Evolutionary conservation across 2,113 vertebrate species (phyloP).

Genomic region (Zosterops borbonicus): DNA sequence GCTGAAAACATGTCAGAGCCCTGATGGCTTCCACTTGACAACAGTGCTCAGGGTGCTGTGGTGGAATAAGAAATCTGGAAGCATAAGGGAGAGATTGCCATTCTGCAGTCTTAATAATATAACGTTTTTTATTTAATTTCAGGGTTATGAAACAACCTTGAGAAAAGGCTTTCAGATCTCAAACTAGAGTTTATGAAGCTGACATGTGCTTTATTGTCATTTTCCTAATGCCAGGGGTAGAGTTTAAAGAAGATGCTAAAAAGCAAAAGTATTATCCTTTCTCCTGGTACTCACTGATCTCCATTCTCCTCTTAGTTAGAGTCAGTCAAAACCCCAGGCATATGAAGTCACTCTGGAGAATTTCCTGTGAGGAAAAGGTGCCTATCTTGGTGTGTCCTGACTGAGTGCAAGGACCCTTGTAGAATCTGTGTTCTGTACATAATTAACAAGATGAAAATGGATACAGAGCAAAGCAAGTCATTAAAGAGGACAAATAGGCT

Average conservation of each 20-base stretch:
- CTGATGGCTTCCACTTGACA: neutral
- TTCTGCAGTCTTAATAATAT: neutral
- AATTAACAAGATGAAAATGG: neutral
- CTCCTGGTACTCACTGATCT: neutral
- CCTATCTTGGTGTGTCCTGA: neutral
- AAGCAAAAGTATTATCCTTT: neutral
- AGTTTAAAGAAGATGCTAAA: neutral
- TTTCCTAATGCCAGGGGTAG: neutral
- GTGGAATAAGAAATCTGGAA: neutral
- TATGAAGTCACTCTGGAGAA: neutral
- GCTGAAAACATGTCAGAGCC: neutral
- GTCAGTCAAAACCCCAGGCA: neutral
- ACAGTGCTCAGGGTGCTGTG: neutral
- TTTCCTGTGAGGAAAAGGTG: neutral
- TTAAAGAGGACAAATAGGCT: neutral
- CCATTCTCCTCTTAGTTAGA: neutral
- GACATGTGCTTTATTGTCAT: neutral
- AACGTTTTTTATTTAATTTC: neutral
- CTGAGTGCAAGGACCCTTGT: neutral
- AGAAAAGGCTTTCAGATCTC: neutral
- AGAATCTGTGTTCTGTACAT: neutral
- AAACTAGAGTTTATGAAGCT: neutral
- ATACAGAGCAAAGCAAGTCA: neutral
- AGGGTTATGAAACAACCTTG: neutral
- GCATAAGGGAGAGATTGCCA: neutral